A percentile compares a stretch with the other conserved stretches of the same genome.
Conservation (phyloP, 2,113 vertebrate genomes). For the Condylura cristata region DNA sequence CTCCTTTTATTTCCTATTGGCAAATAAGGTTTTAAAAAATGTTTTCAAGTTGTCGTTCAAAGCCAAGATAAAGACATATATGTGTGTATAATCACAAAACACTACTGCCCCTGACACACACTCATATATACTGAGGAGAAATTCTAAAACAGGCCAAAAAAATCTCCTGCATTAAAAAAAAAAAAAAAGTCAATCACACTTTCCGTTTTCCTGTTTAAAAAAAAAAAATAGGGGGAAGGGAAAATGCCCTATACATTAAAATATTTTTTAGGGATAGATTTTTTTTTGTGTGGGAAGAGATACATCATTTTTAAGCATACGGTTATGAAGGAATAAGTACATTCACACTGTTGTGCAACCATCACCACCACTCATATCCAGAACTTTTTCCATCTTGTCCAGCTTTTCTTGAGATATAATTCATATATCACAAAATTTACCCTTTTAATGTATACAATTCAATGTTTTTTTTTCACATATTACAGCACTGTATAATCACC, state of each 20-base stretch:
- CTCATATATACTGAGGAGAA: not conserved
- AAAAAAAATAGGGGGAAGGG: not conserved
- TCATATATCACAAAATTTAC: no score
- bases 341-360: not conserved
- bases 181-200: constrained; percentile 34
- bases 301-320: not conserved
- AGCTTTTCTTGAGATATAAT: not conserved
- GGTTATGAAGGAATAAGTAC: not conserved
- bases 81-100: not conserved
- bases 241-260: not conserved
- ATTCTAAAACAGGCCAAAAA: constrained; percentile 25
- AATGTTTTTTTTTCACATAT: not conserved
- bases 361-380: not conserved
- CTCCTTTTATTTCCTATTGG: constrained; percentile 48
- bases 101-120: not conserved
- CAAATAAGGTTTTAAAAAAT: constrained; percentile 55
- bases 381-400: constrained; percentile 19
- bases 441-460: no score
- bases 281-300: constrained; percentile 1
- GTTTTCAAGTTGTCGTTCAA: constrained; percentile 53
- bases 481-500: not conserved
- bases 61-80: constrained; percentile 52
- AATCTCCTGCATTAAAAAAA: not conserved
- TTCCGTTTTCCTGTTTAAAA: constrained; percentile 24
- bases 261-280: not conserved